Conservation (phyloP, 2,888 invertebrate genomes). For the Dorcus hopei region DNA sequence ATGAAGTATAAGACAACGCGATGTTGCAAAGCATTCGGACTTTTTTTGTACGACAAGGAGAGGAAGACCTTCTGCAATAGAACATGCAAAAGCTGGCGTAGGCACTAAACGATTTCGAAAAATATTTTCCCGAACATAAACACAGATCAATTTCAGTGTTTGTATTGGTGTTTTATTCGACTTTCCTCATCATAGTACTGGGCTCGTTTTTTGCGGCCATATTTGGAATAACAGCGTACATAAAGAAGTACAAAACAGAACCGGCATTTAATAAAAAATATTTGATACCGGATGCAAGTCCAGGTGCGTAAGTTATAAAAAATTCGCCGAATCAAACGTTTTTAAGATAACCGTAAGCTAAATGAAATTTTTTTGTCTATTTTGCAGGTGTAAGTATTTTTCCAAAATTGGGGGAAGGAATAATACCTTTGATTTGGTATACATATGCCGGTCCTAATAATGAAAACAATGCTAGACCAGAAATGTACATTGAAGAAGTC, state of each 20-base stretch:
- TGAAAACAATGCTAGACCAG: conserved; percentile 1
- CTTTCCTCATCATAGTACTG: conserved; percentile 17
- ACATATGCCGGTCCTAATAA: conserved; percentile 1
- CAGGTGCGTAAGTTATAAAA: conserved; percentile 6
- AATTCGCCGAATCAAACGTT: neutral
- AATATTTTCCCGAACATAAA: neutral
- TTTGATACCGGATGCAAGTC: conserved; percentile 8
- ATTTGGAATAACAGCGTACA: conserved; percentile 9
- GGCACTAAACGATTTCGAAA: conserved; percentile 18
- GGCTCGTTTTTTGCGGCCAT: conserved; percentile 15
- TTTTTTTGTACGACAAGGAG: conserved; percentile 50
- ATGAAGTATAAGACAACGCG: neutral
- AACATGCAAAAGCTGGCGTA: conserved; percentile 56
- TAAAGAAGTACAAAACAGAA: neutral
- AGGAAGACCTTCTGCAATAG: conserved; percentile 52
- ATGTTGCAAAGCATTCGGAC: conserved; percentile 33
- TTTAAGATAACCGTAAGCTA: no score
- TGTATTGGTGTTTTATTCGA: conserved; percentile 12
- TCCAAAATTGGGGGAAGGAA: conserved; percentile 4
- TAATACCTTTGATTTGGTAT: conserved; percentile 18
- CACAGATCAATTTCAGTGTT: conserved; percentile 24
- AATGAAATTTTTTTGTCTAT: neutral
- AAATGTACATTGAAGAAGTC: conserved; percentile 12
- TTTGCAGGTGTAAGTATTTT: conserved; percentile 11
- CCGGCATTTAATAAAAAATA: conserved; percentile 5